Evolutionary conservation across 2,113 vertebrate species (phyloP).

Genomic region (Nematolebias whitei): DNA sequence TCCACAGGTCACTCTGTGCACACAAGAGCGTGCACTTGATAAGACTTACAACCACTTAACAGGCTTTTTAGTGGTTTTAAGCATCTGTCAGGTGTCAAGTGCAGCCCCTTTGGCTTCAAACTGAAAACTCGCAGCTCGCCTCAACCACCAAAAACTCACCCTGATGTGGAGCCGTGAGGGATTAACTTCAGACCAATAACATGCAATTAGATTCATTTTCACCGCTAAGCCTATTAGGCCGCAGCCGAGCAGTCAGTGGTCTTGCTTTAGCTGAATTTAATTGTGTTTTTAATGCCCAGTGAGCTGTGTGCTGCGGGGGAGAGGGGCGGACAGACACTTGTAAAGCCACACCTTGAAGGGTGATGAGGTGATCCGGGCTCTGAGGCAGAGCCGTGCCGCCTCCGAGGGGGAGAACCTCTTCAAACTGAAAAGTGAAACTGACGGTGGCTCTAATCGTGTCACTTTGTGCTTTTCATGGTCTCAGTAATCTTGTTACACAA

Average conservation of each 20-base stretch:
- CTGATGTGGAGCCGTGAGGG: conserved; percentile 55
- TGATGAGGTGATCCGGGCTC: conserved; percentile 37
- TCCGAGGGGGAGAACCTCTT: conserved; percentile 61
- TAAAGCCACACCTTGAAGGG: conserved; percentile 33
- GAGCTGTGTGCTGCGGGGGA: conserved; percentile 67
- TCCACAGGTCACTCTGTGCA: conserved; percentile 21
- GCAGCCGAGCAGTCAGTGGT: conserved; percentile 66
- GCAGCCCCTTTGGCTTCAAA: conserved; percentile 47
- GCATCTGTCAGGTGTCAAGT: conserved; percentile 64
- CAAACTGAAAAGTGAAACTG: conserved; percentile 77
- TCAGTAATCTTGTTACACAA: conserved; percentile 88
- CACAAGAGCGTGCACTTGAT: conserved; percentile 59
- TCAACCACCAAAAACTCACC: conserved; percentile 36
- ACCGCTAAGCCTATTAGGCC: conserved; percentile 78
- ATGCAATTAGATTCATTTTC: conserved; percentile 80
- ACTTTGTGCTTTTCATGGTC: conserved; percentile 77
- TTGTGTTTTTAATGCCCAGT: conserved; percentile 84
- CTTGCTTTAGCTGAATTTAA: conserved; percentile 81
- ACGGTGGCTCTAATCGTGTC: conserved; percentile 81
- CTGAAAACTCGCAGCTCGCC: conserved; percentile 28
- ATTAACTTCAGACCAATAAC: conserved; percentile 80
- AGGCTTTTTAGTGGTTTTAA: conserved; percentile 54
- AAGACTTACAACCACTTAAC: conserved; percentile 58
- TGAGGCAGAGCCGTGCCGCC: conserved; percentile 39
- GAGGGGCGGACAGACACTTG: conserved; percentile 63